These are phyloP conservation scores for Mactromeris polynyma DNA, from an alignment of 2,888 invertebrate species.

Conservation along the genomic window DNA sequence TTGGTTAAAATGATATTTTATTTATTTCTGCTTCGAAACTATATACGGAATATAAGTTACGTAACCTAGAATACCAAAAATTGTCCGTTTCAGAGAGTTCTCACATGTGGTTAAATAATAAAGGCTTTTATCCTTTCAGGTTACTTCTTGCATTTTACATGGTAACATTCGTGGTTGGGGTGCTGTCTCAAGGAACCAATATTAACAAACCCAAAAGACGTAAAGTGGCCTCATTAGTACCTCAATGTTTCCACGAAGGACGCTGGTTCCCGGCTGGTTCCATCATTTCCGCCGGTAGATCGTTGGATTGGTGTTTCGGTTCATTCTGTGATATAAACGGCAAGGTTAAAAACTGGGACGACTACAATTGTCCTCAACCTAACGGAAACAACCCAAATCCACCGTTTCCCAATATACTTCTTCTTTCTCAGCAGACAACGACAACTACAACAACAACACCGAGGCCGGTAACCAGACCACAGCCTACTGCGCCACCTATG, in stretches of 20 bases:
- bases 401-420: constrained; percentile 30
- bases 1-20: no score
- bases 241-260: constrained; percentile 61
- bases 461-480: background rate
- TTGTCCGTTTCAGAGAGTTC: no score
- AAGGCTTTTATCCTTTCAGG: background rate
- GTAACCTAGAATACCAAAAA: no score
- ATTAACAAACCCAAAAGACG: background rate
- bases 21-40: no score
- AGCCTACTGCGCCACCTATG: background rate
- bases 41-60: no score
- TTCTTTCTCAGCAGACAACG: constrained; percentile 18
- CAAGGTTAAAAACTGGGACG: constrained; percentile 55
- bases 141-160: background rate
- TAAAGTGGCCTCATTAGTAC: constrained; percentile 11
- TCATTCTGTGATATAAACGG: constrained; percentile 59
- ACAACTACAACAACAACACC: background rate
- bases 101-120: background rate
- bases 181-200: background rate
- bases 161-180: background rate
- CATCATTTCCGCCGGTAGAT: constrained; percentile 54
- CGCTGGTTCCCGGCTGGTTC: constrained; percentile 57
- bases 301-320: constrained; percentile 61
- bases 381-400: constrained; percentile 32
- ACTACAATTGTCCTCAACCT: constrained; percentile 53